Base-by-base conservation (phyloP, 2,888 invertebrate species). In the Glaucopsyche alexis region DNA sequence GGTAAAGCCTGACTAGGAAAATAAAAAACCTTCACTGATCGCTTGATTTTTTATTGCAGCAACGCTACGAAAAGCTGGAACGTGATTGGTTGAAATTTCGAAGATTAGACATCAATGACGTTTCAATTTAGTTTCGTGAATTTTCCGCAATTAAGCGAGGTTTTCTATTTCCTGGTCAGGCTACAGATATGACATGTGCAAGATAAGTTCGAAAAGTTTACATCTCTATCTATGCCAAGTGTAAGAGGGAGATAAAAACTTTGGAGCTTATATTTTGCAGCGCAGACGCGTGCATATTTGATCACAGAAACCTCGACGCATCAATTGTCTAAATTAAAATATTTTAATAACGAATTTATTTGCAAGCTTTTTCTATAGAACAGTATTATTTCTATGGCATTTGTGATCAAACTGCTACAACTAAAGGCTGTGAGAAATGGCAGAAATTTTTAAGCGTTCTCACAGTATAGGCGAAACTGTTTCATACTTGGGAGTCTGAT, bases 341-440 rank as follows among this genome's bases (percentile, higher is more conserved):
- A 9, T n/a, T 16, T 71, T n/a, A 16, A 19, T 71, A 71, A 19
- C 52, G 40, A 71, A 71, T 50, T 71, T 50, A 71, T 71, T 50
- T 60, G 45, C 45, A 64, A 55, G 42, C 14, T 66, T 66, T 29
- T 29, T 72, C 52, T 72, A 49, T 69, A 49, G 69, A 73, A 72
- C 75, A 74, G 72, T 76, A 75, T 76, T 76, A 75, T 13, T 71
- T 64, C 69, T 69, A 67, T 29, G 65, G 72, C 71, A 67, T 76
- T 76, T 74, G 66, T 72, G 76, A 73, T 77, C 73, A 64, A 42
- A 72, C 38, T 73, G 64, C 52, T 74, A 71, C 72, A 64, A 71
- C 71, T 75, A 60, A 77, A 78, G 82, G 81, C 82, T 83, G 83
- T 81, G 82, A 80, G 83, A 80, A 79, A 67, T 74, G 74, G 69